These are phyloP conservation scores for Dendroctonus ponderosae DNA, from an alignment of 1,140 invertebrate species.

Conservation along the genomic window DNA sequence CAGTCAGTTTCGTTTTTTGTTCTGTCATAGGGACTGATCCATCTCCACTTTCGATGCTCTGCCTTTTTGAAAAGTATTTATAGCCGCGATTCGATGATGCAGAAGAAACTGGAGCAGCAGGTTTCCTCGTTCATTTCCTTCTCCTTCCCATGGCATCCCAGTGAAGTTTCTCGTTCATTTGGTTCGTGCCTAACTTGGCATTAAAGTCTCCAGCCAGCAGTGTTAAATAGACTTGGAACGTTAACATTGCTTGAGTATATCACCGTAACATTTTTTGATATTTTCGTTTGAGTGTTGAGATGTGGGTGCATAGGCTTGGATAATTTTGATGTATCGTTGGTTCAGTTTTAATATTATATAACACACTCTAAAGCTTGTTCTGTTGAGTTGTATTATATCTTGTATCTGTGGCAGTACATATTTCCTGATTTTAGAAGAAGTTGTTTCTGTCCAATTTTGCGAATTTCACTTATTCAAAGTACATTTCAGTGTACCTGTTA, in stretches of 20 bases:
- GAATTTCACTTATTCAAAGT: too few species aligned
- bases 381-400: too few species aligned
- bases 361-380: background rate
- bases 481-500: too few species aligned
- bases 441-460: too few species aligned
- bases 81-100: background rate
- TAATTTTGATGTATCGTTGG: conserved; percentile 4
- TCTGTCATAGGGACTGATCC: too few species aligned
- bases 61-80: too few species aligned
- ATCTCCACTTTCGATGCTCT: too few species aligned
- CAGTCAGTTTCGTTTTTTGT: too few species aligned
- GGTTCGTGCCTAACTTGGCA: conserved; percentile 19
- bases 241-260: conserved; percentile 6
- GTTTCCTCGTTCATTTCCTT: conserved; percentile 14
- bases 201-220: conserved; percentile 18
- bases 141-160: conserved; percentile 7
- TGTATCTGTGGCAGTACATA: too few species aligned
- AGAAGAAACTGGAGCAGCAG: conserved; percentile 9
- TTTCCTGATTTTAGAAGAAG: too few species aligned
- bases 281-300: conserved; percentile 5
- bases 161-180: conserved; percentile 15
- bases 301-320: conserved; percentile 3
- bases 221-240: conserved; percentile 15
- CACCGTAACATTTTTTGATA: background rate
- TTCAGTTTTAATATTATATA: conserved; percentile 14